phyloP scores from a whole-genome alignment of 37 sponge, comb jelly and placozoan genomes.

The Cladorhizidae sp. region DNA sequence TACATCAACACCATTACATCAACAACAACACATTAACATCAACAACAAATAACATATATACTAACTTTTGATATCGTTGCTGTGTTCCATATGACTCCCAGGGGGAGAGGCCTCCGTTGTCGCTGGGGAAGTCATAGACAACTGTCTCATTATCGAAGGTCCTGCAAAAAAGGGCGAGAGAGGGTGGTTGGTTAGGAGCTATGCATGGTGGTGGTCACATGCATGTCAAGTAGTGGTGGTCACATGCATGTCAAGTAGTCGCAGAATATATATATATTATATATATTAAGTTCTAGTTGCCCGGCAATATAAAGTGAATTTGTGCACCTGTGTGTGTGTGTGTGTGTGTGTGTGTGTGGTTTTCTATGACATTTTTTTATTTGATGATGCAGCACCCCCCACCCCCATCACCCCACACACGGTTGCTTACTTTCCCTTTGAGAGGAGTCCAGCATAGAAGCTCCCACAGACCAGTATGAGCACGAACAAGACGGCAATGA shows the following conservation, averaged over 20 bases:
- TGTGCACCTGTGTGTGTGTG: no score
- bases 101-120: constrained; percentile 10
- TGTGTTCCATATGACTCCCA: constrained; percentile 41
- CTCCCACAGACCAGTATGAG: constrained; percentile 18
- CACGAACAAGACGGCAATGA: constrained; percentile 26
- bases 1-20: no score
- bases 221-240: no score
- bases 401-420: not conserved
- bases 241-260: no score
- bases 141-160: constrained; percentile 42
- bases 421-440: constrained; percentile 10
- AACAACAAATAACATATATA: no score
- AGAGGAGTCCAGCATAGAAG: constrained; percentile 50
- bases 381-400: not conserved
- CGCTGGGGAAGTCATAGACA: constrained; percentile 29
- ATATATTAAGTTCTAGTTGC: no score
- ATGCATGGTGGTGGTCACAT: no score
- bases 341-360: no score
- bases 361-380: not conserved
- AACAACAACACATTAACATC: no score
- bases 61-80: constrained; percentile 15
- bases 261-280: no score
- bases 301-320: no score
- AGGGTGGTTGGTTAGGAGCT: not conserved
- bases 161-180: not conserved